Evolutionary conservation across 1,140 invertebrate genomes (phyloP).

Genomic region (Neodiprion lecontei): DNA sequence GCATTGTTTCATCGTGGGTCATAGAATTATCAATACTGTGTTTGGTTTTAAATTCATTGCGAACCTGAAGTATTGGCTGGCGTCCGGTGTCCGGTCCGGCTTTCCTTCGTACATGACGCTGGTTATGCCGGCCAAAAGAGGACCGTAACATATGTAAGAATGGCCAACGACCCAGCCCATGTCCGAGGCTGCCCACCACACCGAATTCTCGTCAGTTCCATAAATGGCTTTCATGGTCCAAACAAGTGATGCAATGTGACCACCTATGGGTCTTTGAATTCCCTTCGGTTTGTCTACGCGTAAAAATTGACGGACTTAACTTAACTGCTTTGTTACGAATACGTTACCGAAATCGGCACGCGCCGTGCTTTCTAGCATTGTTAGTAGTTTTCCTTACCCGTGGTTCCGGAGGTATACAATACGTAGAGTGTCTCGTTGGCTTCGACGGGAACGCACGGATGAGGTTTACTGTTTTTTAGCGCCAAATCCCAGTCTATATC

Average conservation of each 20-base stretch:
- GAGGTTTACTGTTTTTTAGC: slow-evolving; percentile 67
- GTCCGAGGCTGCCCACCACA: slow-evolving; percentile 93
- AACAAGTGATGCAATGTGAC: slow-evolving; percentile 82
- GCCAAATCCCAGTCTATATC: slow-evolving; percentile 84
- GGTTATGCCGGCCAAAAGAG: slow-evolving; percentile 81
- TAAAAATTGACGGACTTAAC: neutral
- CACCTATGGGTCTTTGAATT: slow-evolving; percentile 83
- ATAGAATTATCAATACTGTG: neutral
- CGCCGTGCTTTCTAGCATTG: neutral
- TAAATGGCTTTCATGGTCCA: slow-evolving; percentile 88
- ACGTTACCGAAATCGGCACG: neutral
- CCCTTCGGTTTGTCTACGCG: slow-evolving; percentile 80
- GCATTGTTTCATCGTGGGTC: slow-evolving; percentile 12
- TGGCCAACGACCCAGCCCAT: slow-evolving; percentile 95
- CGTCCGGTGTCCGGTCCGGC: slow-evolving; percentile 90
- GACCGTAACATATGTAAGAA: slow-evolving; percentile 93
- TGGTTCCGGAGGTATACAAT: slow-evolving; percentile 92
- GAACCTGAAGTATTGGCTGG: slow-evolving; percentile 87
- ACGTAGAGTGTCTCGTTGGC: slow-evolving; percentile 92
- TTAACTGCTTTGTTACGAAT: too few species aligned
- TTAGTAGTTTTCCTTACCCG: slow-evolving; percentile 60
- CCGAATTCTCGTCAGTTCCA: slow-evolving; percentile 78
- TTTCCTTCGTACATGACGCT: slow-evolving; percentile 95
- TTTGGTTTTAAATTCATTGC: neutral
- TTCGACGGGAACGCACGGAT: slow-evolving; percentile 84